Evolutionary conservation across 2,888 invertebrate genomes (phyloP), one percentile per base, ranked within the genome.

Genomic region (Sinohyriopsis cumingii): DNA sequence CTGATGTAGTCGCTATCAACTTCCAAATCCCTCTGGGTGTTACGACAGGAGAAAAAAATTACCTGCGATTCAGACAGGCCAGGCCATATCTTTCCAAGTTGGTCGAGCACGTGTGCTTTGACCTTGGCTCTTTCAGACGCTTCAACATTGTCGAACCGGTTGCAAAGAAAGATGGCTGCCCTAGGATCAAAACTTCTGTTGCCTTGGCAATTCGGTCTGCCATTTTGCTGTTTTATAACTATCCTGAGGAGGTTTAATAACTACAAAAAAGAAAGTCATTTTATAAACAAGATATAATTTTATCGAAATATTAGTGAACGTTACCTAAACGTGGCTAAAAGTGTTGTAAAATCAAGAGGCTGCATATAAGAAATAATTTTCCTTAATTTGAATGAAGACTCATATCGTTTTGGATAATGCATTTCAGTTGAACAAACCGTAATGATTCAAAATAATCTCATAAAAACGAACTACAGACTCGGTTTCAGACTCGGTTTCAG

Each of bases 91-190:
- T 76, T 73, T 45, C 45, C 63, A 19, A 82, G 70, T 28, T 74
- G 75, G 60, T 72, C 67, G 0, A 83, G 60, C 5, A 79, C 82
- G 63, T 83, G 78, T 12, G 76, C 69, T 24, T 79, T 78, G 15
- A 86, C 84, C 1, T 68, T 64, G 2, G 69, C 63, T 60, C 75
- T 75, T 22, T 82, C 79, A 2, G 80, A 72, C 5, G 73, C 73
- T 45, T 67, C 67, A 4, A 87, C 82, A 66, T 80, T 77, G 73
- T 87, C 87, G 87, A 87, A 87, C 6, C 86, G 73, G 73, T 87
- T 86, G 66, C 86, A 85, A 3, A 87, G 82, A 73, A 87, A 87
- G 67, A 87, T 75, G 55, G 87, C 86, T 19, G 86, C 81, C 25
- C 77, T 69, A 0, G 86, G 82, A 67, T 86, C 81, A 67, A 86